Evolutionary conservation across 53 echinoderm and acorn worm species (phyloP).

Genomic region (Hippasteria phrygiana): DNA sequence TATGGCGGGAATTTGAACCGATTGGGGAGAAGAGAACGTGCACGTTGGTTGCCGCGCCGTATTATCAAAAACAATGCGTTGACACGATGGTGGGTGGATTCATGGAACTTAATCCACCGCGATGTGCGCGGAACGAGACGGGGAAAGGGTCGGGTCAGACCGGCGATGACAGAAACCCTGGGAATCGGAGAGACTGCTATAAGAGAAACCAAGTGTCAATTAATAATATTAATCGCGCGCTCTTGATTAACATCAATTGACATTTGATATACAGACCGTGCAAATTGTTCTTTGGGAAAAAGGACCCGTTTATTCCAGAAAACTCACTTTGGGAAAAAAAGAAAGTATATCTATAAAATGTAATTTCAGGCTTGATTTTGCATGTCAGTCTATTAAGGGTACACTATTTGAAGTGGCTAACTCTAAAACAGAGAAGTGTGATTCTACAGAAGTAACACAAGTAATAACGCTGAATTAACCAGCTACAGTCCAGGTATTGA

Average conservation of each 20-base stretch:
- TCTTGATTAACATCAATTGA: neutral
- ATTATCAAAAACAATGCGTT: slow-evolving; percentile 16
- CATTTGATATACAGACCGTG: no score
- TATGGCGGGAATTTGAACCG: slow-evolving; percentile 46
- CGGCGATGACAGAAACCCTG: neutral
- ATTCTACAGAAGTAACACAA: no score
- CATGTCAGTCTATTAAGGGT: no score
- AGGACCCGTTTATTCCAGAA: no score
- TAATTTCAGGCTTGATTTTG: no score
- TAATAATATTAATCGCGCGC: neutral
- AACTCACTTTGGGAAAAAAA: no score
- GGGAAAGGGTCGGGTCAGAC: slow-evolving; percentile 9
- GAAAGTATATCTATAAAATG: no score
- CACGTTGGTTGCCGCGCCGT: neutral
- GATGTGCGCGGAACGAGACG: neutral
- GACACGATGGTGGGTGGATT: neutral
- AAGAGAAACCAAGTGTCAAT: neutral
- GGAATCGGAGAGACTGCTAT: neutral
- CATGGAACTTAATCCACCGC: neutral
- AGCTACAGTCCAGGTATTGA: no score
- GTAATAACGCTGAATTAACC: no score
- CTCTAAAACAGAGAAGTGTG: no score
- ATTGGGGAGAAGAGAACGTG: neutral
- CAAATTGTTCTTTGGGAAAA: no score
- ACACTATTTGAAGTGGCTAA: no score